Evolutionary conservation across 2,113 vertebrate species (phyloP).

Genomic region (Macheiramphus alcinus): DNA sequence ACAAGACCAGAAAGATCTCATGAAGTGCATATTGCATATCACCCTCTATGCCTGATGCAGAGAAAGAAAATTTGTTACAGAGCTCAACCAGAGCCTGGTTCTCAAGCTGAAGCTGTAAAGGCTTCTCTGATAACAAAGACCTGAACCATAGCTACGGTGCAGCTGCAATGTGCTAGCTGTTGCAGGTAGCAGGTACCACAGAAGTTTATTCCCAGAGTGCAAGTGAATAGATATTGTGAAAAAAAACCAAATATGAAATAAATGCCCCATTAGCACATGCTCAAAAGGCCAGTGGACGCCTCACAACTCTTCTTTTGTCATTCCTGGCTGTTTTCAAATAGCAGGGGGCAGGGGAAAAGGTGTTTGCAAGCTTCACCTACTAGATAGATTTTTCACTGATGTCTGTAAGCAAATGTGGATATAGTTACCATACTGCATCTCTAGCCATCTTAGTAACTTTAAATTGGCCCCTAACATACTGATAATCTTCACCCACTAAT

Average conservation of each 20-base stretch:
- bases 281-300: not conserved
- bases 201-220: not conserved
- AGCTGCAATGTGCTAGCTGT: not conserved
- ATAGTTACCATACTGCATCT: not conserved
- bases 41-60: not conserved
- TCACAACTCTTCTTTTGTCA: not conserved
- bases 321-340: not conserved
- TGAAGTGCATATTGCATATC: not conserved
- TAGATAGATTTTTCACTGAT: not conserved
- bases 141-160: accelerated
- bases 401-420: not conserved
- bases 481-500: not conserved
- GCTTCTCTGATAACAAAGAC: not conserved
- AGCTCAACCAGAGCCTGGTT: not conserved
- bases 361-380: not conserved
- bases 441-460: not conserved
- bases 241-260: not conserved
- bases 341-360: not conserved
- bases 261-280: not conserved
- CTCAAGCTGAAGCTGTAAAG: not conserved
- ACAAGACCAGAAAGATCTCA: not conserved
- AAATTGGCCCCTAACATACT: not conserved
- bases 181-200: not conserved
- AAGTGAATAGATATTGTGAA: not conserved
- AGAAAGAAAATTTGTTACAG: not conserved